Evolutionary conservation across 2,888 invertebrate genomes (phyloP), one percentile per base, ranked within the genome.

Genomic region (Timema podura): DNA sequence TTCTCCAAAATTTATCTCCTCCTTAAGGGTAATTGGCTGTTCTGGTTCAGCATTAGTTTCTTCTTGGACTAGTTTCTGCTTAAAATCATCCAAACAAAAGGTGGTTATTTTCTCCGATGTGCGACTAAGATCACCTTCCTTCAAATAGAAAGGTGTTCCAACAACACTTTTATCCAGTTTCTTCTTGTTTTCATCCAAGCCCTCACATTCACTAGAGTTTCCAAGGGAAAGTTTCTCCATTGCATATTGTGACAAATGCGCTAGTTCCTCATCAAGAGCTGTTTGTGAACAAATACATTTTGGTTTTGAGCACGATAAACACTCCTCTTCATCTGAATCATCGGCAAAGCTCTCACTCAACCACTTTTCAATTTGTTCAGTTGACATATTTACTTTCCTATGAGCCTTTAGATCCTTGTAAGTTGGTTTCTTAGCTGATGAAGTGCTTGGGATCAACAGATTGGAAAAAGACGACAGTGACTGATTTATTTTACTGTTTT

Each of bases 321-420:
- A 61, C 30, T 61, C 61, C 61, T 61, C 45, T 30, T 61, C 48
- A 30, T 68, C 59, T 30, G 64, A 11, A 48, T 69, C 65, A 16
- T 71, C 65, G 0, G 83, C 80, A 2, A 84, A 84, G 74, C 85
- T 85, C 74, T 86, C 86, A 70, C 83, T 83, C 7, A 86, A 75
- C 89, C 89, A 89, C 75, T 88, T 88, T 74, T 89, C 88, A 61
- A 89, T 89, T 78, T 88, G 87, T 76, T 88, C 89, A 51, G 86
- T 87, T 0, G 89, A 88, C 88, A 89, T 88, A 76, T 89, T 89
- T 0, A 89, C 87, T 77, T 88, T 86, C 16, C 61, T 16, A 8
- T 61, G 30, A 11, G 44, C 61, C 61, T 61, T 61, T 3, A 61
- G 61, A 13, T 61, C 61, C 61, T 61, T 61, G 61, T 45, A 61